phyloP scores from a whole-genome alignment of 2,113 vertebrate genomes.

The Sylvietta virens region DNA sequence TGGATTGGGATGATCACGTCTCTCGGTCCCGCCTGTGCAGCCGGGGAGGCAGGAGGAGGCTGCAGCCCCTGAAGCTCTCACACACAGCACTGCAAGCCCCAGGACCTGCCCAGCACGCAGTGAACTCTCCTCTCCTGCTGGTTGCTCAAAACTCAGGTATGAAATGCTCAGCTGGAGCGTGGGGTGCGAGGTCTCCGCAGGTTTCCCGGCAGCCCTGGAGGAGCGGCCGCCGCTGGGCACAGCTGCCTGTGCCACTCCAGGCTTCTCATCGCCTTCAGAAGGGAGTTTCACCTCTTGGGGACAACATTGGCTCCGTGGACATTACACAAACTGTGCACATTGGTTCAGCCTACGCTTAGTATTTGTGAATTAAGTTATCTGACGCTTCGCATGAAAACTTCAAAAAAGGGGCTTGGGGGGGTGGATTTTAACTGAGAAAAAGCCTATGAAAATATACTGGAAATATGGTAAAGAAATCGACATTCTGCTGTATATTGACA shows the following conservation, averaged over 20 bases:
- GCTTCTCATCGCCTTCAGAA: background rate
- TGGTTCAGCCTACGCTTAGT: conserved; percentile 85
- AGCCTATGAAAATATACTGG: conserved; percentile 85
- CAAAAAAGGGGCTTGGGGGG: conserved; percentile 20
- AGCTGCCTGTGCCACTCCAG: conserved; percentile 3
- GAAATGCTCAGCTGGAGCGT: conserved; percentile 57
- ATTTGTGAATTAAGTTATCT: conserved; percentile 87
- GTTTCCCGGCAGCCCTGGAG: background rate
- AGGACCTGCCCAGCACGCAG: background rate
- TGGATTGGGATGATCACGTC: background rate
- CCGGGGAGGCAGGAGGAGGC: background rate
- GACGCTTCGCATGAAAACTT: conserved; percentile 90
- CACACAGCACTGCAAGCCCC: background rate
- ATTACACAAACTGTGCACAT: conserved; percentile 78
- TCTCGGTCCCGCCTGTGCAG: background rate
- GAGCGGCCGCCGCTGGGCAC: fast-evolving
- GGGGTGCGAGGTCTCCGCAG: conserved; percentile 43
- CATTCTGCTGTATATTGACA: conserved; percentile 98
- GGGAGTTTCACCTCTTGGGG: conserved; percentile 27
- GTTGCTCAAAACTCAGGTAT: conserved; percentile 82
- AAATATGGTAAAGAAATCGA: conserved; percentile 83
- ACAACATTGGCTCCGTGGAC: conserved; percentile 52
- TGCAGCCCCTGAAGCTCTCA: background rate
- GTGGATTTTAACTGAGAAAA: conserved; percentile 82
- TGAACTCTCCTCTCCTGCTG: conserved; percentile 28